Percentiles rank a stretch among this genome's conserved stretches.
Conservation (phyloP, 2,797 vertebrate genomes). For the Channallabes apus region DNA sequence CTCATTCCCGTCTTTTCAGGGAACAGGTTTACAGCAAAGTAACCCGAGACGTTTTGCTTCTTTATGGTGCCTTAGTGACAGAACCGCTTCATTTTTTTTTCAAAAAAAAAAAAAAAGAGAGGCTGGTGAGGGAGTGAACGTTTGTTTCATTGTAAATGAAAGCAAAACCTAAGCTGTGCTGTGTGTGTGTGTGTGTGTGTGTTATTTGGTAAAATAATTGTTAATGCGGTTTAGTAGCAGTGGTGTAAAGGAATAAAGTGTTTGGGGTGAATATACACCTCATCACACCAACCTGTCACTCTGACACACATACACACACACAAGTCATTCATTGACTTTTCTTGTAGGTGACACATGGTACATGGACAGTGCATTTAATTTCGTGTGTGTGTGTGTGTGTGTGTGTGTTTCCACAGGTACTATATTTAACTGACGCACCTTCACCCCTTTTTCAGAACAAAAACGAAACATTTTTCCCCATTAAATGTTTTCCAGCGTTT, state of each 20-base stretch:
- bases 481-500: slow-evolving; percentile 11
- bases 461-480: neutral
- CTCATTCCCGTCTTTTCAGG: too few species aligned
- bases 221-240: neutral
- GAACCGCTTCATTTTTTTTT: neutral
- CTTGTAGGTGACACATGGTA: neutral
- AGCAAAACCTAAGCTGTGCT: too few species aligned
- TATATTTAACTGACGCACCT: neutral
- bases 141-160: too few species aligned
- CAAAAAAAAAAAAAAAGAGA: neutral
- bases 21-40: too few species aligned
- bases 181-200: neutral
- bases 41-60: neutral
- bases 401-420: neutral
- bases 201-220: neutral
- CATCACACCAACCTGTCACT: neutral
- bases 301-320: slow-evolving; percentile 3
- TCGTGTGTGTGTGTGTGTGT: neutral
- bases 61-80: neutral
- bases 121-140: neutral
- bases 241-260: neutral
- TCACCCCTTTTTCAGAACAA: neutral
- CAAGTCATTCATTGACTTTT: neutral
- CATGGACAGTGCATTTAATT: neutral
- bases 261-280: neutral